Percentiles rank a stretch among this genome's conserved stretches.
Conservation (phyloP, 2,113 vertebrate genomes). For the Chunga burmeisteri region DNA sequence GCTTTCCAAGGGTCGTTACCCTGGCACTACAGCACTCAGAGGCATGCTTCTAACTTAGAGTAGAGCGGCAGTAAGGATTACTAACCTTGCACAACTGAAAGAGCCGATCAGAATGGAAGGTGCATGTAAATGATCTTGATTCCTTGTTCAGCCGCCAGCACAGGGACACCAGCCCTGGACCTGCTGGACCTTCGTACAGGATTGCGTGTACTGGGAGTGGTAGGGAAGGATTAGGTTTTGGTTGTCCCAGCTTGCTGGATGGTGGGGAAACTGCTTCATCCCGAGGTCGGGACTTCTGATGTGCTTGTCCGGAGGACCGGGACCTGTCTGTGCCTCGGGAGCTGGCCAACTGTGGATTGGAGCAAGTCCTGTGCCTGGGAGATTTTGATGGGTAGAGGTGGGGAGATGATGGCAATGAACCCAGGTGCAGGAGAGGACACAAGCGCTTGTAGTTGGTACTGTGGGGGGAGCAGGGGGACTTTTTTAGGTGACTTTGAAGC, state of each 20-base stretch:
- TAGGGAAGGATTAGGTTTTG: background rate
- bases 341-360: rapidly evolving
- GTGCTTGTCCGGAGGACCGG: background rate
- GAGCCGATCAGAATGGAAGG: background rate
- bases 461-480: background rate
- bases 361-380: background rate
- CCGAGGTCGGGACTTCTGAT: background rate
- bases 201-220: rapidly evolving
- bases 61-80: slow-evolving; percentile 55
- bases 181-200: background rate
- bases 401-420: background rate
- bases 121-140: slow-evolving; percentile 58
- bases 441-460: background rate
- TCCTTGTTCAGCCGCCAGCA: background rate
- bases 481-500: background rate
- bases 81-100: slow-evolving; percentile 54
- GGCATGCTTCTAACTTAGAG: slow-evolving; percentile 74
- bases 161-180: background rate
- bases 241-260: background rate
- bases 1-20: slow-evolving; percentile 51
- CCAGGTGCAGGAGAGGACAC: background rate
- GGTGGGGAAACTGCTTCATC: background rate
- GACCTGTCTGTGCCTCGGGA: background rate
- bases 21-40: background rate
- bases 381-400: background rate